Base-by-base conservation (phyloP, 1,140 invertebrate genomes). In the Chironomus striatipennis region DNA sequence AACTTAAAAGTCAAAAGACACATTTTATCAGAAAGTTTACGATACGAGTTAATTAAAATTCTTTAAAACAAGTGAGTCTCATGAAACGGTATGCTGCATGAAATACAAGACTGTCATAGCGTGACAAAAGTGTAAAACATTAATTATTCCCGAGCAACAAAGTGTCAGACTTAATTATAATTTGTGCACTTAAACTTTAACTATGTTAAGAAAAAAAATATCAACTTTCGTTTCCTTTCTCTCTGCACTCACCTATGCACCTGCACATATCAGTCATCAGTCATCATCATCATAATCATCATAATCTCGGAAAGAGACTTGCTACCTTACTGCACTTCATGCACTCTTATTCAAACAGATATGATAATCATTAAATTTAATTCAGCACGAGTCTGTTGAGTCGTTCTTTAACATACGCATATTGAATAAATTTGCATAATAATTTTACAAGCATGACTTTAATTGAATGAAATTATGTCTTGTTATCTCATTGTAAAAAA, bases 111-210 rank as follows among this genome's bases (percentile, higher is more conserved):
- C n/a, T 12, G 4, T 57, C 47, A 57, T 57, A n/a, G 47, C 47
- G n/a, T 57, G 47, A 12, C 24, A 34, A 34, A 34, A 34, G 24
- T 34, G 24, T 34, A 12, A 57, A 57, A 57, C 5, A 57, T n/a
- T 57, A 57, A 57, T 57, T 57, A 57, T 57, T 57, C 47, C n/a
- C n/a, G 47, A n/a, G 12, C 47, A 57, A 57, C 47, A 57, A 57
- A 57, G 47, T 57, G 47, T 57, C 47, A 57, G 47, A 57, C 9
- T 57, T n/a, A 57, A 57, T 57, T 57, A 57, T 15, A 57, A 34
- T 34, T 34, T 34, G 24, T 34, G 47, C 47, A 57, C 12, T 57
- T 10, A 12, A 57, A 57, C 47, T 57, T 57, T 57, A n/a, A 47
- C 43, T 47, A n/a, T n/a, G n/a, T n/a, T n/a, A n/a, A n/a, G n/a